These are phyloP conservation scores for Odiellus spinosus DNA, from an alignment of 2,888 invertebrate species.

Conservation along the genomic window DNA sequence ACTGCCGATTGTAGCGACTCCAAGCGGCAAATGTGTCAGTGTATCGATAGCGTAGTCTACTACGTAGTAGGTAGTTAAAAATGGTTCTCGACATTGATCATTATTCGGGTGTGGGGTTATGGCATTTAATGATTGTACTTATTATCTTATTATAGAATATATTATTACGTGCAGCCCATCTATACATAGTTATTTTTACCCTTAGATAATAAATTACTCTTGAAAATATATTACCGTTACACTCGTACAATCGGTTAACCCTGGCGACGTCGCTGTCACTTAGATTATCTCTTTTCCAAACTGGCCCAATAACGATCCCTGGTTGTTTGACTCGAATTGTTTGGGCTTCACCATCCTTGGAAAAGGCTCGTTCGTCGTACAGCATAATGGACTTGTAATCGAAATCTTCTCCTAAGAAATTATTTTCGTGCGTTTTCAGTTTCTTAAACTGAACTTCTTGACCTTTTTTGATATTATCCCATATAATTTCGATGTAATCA, in stretches of 20 bases:
- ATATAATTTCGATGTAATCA: constrained; percentile 23
- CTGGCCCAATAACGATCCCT: constrained; percentile 21
- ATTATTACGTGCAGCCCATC: too few species aligned
- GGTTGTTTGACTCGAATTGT: constrained; percentile 14
- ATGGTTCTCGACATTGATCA: too few species aligned
- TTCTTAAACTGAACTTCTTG: constrained; percentile 14
- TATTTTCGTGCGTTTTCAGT: constrained; percentile 21
- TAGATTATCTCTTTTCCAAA: constrained; percentile 21
- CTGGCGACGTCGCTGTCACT: constrained; percentile 26
- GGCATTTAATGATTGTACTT: too few species aligned
- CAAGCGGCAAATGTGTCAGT: too few species aligned
- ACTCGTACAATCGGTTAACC: constrained; percentile 27
- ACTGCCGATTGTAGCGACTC: too few species aligned
- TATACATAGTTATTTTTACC: too few species aligned
- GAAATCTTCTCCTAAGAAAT: constrained; percentile 27
- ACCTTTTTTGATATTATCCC: constrained; percentile 14
- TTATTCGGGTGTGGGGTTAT: too few species aligned
- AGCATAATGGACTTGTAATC: constrained; percentile 34
- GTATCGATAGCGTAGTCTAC: too few species aligned
- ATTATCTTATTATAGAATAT: too few species aligned
- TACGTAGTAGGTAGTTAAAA: too few species aligned
- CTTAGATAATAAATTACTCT: too few species aligned
- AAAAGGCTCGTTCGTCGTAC: constrained; percentile 34
- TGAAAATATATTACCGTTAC: constrained; percentile 24
- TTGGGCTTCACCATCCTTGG: constrained; percentile 24